A percentile compares a stretch with the other conserved stretches of the same genome.
Conservation (phyloP, 2,797 vertebrate genomes). For the Syngnathus rostellatus region DNA sequence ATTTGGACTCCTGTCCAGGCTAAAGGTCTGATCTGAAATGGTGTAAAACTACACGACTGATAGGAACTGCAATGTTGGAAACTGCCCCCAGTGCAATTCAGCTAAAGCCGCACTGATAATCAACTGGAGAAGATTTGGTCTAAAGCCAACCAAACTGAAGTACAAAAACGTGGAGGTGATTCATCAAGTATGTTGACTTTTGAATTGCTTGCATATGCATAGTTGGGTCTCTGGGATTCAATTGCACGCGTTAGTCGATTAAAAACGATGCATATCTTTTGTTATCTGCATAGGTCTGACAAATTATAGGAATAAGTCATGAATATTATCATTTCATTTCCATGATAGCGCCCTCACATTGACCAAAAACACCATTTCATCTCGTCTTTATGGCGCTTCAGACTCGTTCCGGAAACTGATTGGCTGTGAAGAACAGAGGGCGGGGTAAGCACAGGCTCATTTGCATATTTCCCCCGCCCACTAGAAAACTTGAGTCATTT, state of each 20-base stretch:
- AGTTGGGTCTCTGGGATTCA: neutral
- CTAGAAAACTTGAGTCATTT: neutral
- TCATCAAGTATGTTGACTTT: neutral
- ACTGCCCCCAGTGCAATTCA: neutral
- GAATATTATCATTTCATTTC: too few relatives aligned
- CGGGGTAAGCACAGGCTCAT: neutral
- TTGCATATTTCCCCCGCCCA: neutral
- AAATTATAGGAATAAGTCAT: neutral
- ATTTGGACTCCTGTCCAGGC: neutral
- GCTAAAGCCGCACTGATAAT: neutral
- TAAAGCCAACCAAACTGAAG: neutral
- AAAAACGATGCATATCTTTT: neutral
- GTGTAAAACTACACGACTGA: neutral
- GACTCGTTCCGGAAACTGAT: neutral
- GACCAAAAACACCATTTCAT: too few relatives aligned
- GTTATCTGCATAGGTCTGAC: neutral
- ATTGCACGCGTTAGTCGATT: too few relatives aligned
- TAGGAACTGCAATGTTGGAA: neutral
- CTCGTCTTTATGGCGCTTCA: too few relatives aligned
- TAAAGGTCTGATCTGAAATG: neutral
- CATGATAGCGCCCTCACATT: too few relatives aligned
- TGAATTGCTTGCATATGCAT: neutral
- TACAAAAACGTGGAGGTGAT: neutral
- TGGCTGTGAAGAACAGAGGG: neutral
- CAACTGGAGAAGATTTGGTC: neutral